Evolutionary conservation across 2,888 invertebrate genomes (phyloP).

Genomic region (Perithous albicinctus): DNA sequence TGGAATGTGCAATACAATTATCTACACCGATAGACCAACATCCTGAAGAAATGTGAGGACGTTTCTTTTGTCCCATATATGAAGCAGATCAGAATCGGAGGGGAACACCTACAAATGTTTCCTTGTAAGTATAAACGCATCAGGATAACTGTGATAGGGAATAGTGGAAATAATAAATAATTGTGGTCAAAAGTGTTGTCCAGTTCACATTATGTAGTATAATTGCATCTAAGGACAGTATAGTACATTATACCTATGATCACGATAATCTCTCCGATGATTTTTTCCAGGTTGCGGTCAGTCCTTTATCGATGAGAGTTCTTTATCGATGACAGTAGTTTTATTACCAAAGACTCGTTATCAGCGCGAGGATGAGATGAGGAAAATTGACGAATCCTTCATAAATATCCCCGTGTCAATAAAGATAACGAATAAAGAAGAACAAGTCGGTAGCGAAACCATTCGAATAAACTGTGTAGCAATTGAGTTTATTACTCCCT

Average conservation of each 20-base stretch:
- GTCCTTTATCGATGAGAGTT: conserved; percentile 49
- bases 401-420: conserved; percentile 52
- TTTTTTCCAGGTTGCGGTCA: conserved; percentile 58
- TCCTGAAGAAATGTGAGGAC: too few relatives aligned
- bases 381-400: conserved; percentile 46
- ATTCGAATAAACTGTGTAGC: conserved; percentile 57
- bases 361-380: conserved; percentile 42
- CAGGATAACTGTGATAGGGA: neutral
- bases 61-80: too few relatives aligned
- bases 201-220: conserved; percentile 64
- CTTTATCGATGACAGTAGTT: conserved; percentile 53
- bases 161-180: neutral
- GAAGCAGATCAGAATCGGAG: too few relatives aligned
- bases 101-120: too few relatives aligned
- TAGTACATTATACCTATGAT: conserved; percentile 67
- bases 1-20: too few relatives aligned
- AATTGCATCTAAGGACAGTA: conserved; percentile 67
- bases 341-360: conserved; percentile 36
- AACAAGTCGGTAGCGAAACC: conserved; percentile 47
- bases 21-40: too few relatives aligned
- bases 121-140: neutral
- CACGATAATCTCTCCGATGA: conserved; percentile 65
- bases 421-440: conserved; percentile 50
- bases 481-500: conserved; percentile 57
- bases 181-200: conserved; percentile 6